Evolutionary conservation across 1,140 invertebrate genomes (phyloP), one percentile per base, ranked within the genome.

Genomic region (Drosophila kanapiae): DNA sequence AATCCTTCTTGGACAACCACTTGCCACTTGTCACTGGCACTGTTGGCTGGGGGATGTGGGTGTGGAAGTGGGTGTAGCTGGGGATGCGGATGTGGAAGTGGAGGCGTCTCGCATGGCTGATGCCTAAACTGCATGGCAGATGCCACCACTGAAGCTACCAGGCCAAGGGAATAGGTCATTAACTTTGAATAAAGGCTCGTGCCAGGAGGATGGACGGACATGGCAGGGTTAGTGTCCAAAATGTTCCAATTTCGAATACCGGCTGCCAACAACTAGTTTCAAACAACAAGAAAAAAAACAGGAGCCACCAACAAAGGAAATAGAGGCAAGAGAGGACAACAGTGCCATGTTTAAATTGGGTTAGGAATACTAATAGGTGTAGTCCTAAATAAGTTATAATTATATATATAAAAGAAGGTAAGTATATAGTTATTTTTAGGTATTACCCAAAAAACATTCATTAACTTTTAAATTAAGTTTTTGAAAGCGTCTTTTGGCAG

Each of bases 151-250:
- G 35, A 10, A 64, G 38, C 23, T 13, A 0, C 53, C 53, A 14
- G 35, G 18, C 56, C 68, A 53, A 48, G 43, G 47, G 59, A 62
- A 80, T 59, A 78, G 75, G 80, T 82, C 80, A 82, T 82, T 82
- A 78, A 78, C 80, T 82, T 69, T 48, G 54, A 47, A 35, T 18
- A 57, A 56, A 56, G 35, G 53, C 53, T n/a, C 11, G 33, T 18
- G 45, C 33, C 57, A 61, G 38, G 14, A 40, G 29, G n/a, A 11
- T 5, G 16, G 23, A 23, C 23, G 23, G 23, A 23, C 23, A 23
- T n/a, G 3, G 37, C 27, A 37, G 27, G 57, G 27, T 14, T 37
- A 27, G 33, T 23, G 53, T 18, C 23, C 40, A 6, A 64, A 64
- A 64, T 64, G 53, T 27, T 56, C 53, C 18, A 23, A 56, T 56